Evolutionary conservation across 1,140 invertebrate genomes (phyloP), one percentile per base, ranked within the genome.

Genomic region (Eumeta japonica): DNA sequence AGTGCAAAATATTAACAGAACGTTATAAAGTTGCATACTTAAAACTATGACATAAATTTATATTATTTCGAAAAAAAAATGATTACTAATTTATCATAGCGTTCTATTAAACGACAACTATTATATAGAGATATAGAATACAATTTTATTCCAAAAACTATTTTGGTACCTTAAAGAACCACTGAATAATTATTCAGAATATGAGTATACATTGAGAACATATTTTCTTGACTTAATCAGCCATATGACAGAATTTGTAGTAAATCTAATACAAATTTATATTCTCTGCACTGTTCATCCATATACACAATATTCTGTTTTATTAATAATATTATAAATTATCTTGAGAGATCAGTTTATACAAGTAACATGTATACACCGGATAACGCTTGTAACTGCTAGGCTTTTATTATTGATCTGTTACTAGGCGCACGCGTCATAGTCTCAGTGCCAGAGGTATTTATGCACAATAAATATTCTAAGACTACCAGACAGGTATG

Each of bases 51-150:
- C 63, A 62, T 59, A 72, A 58, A 65, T 67, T 66, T 65, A 62
- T 57, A 68, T 67, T 67, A 67, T 53, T 55, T 58, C 52, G 62
- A 62, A 57, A 64, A 49, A 64, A 62, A 72, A 64, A 68, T 68
- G 59, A 67, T 65, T 70, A 73, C 65, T 64, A 64, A 65, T 60
- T n/a, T 62, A 65, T 44, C 48, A 52, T 58, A 54, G 65, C 61
- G 64, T 62, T 66, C n/a, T n/a, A n/a, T 48, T 58, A 58, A 66
- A 72, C 67, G 67, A 70, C 52, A 62, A 65, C 61, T 62, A 68
- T 70, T 65, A 70, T 64, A 70, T 64, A 62, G 66, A 64, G 68
- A 66, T 73, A 73, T 73, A 73, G 65, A 73, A 68, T 73, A 73
- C 63, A 68, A 67, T 70, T 66, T 67, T 62, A 70, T 71, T n/a